These are phyloP conservation scores for Amazona vittata DNA, from an alignment of 2,113 vertebrate species.

Conservation along the genomic window DNA sequence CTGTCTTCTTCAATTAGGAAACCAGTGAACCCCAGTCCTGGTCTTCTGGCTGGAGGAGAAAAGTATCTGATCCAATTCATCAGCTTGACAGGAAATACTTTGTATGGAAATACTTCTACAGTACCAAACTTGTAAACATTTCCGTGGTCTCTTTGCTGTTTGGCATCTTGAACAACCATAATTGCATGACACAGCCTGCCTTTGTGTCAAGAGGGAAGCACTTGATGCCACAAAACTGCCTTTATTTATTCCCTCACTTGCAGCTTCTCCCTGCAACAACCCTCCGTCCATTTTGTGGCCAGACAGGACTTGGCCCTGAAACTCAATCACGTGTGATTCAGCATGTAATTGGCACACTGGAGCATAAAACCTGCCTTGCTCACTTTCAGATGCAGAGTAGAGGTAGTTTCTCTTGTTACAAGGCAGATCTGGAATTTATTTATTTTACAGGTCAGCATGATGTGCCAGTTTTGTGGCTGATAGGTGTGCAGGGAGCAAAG, in stretches of 20 bases:
- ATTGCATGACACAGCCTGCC: background rate
- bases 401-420: background rate
- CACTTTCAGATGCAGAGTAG: background rate
- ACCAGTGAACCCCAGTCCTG: background rate
- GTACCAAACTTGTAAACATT: background rate
- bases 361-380: background rate
- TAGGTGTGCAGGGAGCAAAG: background rate
- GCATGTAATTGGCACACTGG: background rate
- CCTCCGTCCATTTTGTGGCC: background rate
- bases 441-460: constrained; percentile 28
- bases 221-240: background rate
- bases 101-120: background rate
- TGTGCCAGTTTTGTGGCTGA: background rate
- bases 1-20: background rate
- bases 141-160: background rate
- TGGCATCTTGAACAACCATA: background rate
- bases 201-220: background rate
- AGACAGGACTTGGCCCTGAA: background rate
- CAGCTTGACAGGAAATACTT: background rate
- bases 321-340: constrained; percentile 21
- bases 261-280: background rate
- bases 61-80: background rate
- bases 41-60: background rate
- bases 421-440: background rate
- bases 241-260: background rate